Base-by-base conservation (phyloP, 2,113 vertebrate species). In the Lethenteron reissneri region DNA sequence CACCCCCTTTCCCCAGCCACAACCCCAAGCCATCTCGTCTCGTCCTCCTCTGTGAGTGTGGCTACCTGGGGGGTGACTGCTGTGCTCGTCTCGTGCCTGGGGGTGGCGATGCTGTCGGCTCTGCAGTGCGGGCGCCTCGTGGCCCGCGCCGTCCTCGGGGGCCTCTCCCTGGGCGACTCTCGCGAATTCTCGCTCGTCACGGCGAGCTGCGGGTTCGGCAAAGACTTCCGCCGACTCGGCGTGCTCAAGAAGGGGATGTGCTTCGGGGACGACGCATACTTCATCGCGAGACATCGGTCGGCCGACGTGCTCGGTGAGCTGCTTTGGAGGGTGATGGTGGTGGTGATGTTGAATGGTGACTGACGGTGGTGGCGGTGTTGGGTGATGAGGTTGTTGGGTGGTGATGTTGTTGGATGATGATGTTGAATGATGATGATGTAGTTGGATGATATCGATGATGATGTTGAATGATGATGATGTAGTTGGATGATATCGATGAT, bases 221-320 rank as follows among this genome's bases (percentile, higher is more conserved):
- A 99, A 78, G 90, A 99, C 83, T 95, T 94, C 82, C 86, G 92
- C n/a, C 95, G 95, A 79, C 92, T 91, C 78, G 60, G 60, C 1
- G 94, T 96, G 79, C 82, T 97, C 58, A 97, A 97, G 85, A 97
- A 96, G 75, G 92, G 92, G 75, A 91, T 90, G 86, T 95, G 94
- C 80, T 99, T 97, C 75, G 94, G 94, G 9, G 94, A 97, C 56
- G 94, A 97, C 72, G 94, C 94, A 75, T 99, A 90, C 77, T 99
- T 99, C 78, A 87, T 95, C 73, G 90, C 91, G 62, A 81, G 87
- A 59, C 83, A 95, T 82, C 84, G 82, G 70, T 80, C 83, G 1
- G 89, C 92, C 0, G 94, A 99, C 72, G 92, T 99, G n/a, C 78
- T 97, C 6, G 94, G 94, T 99, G 73, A 87, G 88, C 79, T 72